Evolutionary conservation across 2,888 invertebrate species (phyloP).

Genomic region (Lingula anatina): DNA sequence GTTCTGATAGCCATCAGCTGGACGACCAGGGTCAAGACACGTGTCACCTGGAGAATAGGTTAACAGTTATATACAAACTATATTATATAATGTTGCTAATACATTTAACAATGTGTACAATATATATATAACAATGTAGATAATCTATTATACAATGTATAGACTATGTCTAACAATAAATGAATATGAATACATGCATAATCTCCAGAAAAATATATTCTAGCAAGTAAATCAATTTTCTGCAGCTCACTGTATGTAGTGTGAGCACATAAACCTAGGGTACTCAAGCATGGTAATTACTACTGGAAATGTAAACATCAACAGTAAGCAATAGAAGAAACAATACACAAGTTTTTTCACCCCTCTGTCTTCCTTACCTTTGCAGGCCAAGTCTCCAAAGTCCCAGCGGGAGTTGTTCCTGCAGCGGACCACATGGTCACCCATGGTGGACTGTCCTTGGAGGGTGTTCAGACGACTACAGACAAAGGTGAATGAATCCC

Average conservation of each 20-base stretch:
- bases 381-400: constrained; percentile 90
- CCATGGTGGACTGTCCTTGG: constrained; percentile 77
- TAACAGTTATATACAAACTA: too few relatives aligned
- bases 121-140: too few relatives aligned
- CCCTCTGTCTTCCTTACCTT: constrained; percentile 57
- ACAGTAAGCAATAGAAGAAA: too few relatives aligned
- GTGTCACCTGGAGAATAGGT: constrained; percentile 17
- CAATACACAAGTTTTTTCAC: not conserved
- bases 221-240: not conserved
- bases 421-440: constrained; percentile 88
- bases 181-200: not conserved
- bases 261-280: too few relatives aligned
- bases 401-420: constrained; percentile 93
- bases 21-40: constrained; percentile 31
- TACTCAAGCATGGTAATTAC: too few relatives aligned
- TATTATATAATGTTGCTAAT: too few relatives aligned
- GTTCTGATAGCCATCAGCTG: constrained; percentile 18
- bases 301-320: too few relatives aligned
- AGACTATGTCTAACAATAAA: too few relatives aligned
- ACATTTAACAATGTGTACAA: too few relatives aligned
- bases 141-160: too few relatives aligned
- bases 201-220: too few relatives aligned
- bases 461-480: constrained; percentile 49
- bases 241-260: too few relatives aligned
- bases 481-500: constrained; percentile 16